These are phyloP conservation scores for Eidolon dupreanum DNA, from an alignment of 2,797 vertebrate species.

Conservation along the genomic window DNA sequence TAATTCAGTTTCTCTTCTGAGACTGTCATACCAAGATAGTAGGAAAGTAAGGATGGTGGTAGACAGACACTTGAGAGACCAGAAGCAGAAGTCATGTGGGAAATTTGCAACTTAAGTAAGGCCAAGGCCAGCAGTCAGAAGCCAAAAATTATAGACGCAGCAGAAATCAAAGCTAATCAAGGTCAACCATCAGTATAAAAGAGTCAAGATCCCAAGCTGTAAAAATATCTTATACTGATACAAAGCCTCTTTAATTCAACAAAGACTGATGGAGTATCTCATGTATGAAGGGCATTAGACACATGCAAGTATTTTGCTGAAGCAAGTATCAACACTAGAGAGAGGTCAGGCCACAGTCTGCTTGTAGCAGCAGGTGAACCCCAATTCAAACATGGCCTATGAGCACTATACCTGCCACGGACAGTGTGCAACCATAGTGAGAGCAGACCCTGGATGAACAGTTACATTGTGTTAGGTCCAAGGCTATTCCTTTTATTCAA, in stretches of 20 bases:
- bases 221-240: not conserved
- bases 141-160: not conserved
- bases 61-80: not conserved
- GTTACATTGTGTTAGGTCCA: not conserved
- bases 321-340: not conserved
- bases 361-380: not conserved
- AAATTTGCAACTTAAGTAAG: not conserved
- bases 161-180: not conserved
- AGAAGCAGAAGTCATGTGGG: not conserved
- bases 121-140: not conserved
- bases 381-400: not conserved
- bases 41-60: not conserved
- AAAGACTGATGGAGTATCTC: not conserved
- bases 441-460: not conserved
- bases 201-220: not conserved
- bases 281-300: not conserved
- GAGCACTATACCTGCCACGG: not conserved
- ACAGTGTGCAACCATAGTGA: not conserved
- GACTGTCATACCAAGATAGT: not conserved
- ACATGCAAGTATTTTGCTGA: not conserved
- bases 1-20: not conserved
- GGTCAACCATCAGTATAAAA: not conserved
- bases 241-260: not conserved
- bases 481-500: not conserved
- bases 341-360: not conserved